Evolutionary conservation across 2,113 vertebrate species (phyloP).

Genomic region (Synchiropus splendidus): DNA sequence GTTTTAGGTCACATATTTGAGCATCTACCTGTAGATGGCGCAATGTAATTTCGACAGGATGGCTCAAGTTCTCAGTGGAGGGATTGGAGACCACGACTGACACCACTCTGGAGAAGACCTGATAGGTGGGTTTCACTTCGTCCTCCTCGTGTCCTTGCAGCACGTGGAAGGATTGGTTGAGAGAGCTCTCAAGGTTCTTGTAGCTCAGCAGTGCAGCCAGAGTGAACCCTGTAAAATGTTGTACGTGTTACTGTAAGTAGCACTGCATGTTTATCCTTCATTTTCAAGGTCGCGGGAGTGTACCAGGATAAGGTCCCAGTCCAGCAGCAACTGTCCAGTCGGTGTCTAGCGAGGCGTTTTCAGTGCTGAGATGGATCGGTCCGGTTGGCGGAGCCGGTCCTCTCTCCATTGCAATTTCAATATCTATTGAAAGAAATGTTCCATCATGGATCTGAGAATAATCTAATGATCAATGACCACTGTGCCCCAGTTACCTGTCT

Average conservation of each 20-base stretch:
- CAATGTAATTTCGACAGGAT: conserved; percentile 59
- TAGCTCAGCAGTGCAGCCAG: conserved; percentile 67
- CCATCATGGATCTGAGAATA: too few relatives aligned
- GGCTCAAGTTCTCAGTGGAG: conserved; percentile 39
- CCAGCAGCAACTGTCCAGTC: conserved; percentile 60
- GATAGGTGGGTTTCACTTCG: conserved; percentile 9
- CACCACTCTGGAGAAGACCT: conserved; percentile 51
- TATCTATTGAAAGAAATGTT: conserved; percentile 51
- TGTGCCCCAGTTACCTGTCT: conserved; percentile 38
- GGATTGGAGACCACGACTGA: conserved; percentile 67
- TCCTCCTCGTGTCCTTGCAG: conserved; percentile 13
- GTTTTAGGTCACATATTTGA: too few relatives aligned
- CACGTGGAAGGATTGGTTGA: conserved; percentile 39
- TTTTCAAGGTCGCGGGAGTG: not conserved
- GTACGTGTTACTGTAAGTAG: not conserved
- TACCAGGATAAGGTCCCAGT: conserved; percentile 34
- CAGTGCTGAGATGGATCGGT: conserved; percentile 37
- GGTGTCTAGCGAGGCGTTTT: conserved; percentile 45
- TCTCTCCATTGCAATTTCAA: conserved; percentile 50
- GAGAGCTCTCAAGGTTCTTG: conserved; percentile 35
- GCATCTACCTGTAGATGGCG: conserved; percentile 50
- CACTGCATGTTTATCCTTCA: too few relatives aligned
- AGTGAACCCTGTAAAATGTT: conserved; percentile 45
- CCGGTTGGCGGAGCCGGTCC: conserved; percentile 22
- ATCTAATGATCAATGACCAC: too few relatives aligned